Evolutionary conservation across 2,888 invertebrate genomes (phyloP).

Genomic region (Rhagium mordax): DNA sequence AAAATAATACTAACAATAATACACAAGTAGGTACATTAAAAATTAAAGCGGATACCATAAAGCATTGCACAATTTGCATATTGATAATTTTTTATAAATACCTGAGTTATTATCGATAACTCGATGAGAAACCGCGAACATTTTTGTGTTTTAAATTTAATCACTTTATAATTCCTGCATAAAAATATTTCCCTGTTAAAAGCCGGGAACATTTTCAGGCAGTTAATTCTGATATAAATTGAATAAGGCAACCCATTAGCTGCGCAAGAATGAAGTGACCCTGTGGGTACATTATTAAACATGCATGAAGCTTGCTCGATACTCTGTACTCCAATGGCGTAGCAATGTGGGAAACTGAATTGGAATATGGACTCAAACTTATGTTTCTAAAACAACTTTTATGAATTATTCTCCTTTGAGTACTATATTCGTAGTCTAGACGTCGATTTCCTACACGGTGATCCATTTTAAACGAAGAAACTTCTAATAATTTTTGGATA

Average conservation of each 20-base stretch:
- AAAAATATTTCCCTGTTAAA: constrained; percentile 31
- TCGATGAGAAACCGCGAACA: too few species aligned
- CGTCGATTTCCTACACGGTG: too few species aligned
- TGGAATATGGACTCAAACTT: neutral
- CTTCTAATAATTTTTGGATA: too few species aligned
- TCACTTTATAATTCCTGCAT: constrained; percentile 10
- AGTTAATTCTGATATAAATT: constrained; percentile 66
- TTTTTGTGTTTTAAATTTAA: constrained; percentile 21
- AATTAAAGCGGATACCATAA: too few species aligned
- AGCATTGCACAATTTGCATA: too few species aligned
- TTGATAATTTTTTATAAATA: too few species aligned
- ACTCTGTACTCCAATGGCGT: constrained; percentile 26
- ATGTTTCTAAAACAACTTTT: neutral
- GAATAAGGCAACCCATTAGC: constrained; percentile 66
- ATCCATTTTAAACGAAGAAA: too few species aligned
- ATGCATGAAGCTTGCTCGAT: constrained; percentile 62
- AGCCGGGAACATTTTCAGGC: constrained; percentile 54
- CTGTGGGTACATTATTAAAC: constrained; percentile 66
- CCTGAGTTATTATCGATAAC: neutral
- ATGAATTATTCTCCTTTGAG: too few species aligned
- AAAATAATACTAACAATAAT: too few species aligned
- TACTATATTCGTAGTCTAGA: too few species aligned
- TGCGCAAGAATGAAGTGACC: constrained; percentile 65
- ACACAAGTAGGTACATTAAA: too few species aligned
- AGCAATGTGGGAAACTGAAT: neutral